phyloP scores from a whole-genome alignment of 2,113 vertebrate genomes.

The Galeopterus variegatus region DNA sequence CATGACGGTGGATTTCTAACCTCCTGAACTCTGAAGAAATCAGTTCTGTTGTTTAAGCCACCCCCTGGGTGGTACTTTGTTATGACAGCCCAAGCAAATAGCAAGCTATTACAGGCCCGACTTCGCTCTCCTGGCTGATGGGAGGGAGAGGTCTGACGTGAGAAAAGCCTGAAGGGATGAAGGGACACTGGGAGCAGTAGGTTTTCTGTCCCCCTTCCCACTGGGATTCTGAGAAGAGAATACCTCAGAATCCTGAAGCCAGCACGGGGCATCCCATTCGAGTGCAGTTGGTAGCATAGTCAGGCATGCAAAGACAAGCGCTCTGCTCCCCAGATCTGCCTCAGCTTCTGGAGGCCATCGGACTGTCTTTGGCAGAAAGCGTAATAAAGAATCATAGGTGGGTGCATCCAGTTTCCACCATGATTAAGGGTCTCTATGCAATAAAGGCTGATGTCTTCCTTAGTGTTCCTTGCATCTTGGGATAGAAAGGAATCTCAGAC shows the following conservation, averaged over 20 bases:
- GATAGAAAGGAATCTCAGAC: no score
- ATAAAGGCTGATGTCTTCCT: no score
- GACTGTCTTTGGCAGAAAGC: no score
- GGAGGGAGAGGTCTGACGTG: no score
- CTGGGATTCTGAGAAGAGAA: neutral
- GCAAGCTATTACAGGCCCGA: no score
- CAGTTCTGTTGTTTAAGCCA: neutral
- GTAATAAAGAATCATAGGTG: no score
- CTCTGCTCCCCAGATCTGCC: neutral
- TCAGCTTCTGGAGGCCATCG: neutral
- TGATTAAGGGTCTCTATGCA: no score
- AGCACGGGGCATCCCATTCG: accelerated
- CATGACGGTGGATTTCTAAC: neutral
- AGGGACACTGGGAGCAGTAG: neutral
- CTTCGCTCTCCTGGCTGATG: neutral
- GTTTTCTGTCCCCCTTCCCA: neutral
- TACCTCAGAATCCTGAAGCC: accelerated
- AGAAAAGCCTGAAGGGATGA: no score
- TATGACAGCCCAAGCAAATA: no score
- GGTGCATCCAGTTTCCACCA: no score
- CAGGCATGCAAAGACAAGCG: neutral
- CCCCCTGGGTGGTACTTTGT: neutral
- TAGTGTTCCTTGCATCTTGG: no score
- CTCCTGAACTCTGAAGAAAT: neutral
- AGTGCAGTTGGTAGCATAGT: neutral